Evolutionary conservation across 1,140 invertebrate genomes (phyloP), one percentile per base, ranked within the genome.

Genomic region (Hestina assimilis): DNA sequence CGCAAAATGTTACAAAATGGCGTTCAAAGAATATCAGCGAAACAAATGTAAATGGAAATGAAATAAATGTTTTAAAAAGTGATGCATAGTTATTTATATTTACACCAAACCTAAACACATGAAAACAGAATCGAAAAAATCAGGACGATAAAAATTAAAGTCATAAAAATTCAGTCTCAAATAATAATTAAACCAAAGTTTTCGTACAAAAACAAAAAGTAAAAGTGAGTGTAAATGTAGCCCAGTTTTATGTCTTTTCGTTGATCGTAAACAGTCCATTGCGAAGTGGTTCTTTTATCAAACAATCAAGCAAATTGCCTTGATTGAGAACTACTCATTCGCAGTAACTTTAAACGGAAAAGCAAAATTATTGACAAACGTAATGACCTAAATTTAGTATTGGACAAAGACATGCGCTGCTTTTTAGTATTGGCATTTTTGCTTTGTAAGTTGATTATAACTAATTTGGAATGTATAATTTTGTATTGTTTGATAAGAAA

Each of bases 361-460:
- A 42, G 11, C 14, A 54, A 47, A 65, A 50, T 59, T 59, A 29
- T 48, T 35, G 46, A 47, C 29, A 52, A 45, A 58, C 52, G 45
- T 55, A 56, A 58, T 54, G 28, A 19, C 29, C 23, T 45, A 31
- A 59, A 12, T 45, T 2, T 8, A 12, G 12, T 42, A 19, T 23
- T 41, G 14, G 24, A 47, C 26, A 42, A 42, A 69, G 50, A 71
- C 63, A 84, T 85, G 82, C 68, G 73, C 35, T 75, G 63, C 47
- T 62, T 85, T 24, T 67, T 85, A 33, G 29, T 82, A 31, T 50
- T 85, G 14, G 79, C 76, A 1, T 57, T 85, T 35, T 53, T 85
- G 40, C 72, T 85, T 8, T 85, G 82, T 85, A 72, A 77, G 78
- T 61, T n/a, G n/a, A 19, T 14, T 0, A 47, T 33, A 9, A 26